Base-by-base conservation (phyloP, 2,797 vertebrate genomes). In the Sebastes minor region DNA sequence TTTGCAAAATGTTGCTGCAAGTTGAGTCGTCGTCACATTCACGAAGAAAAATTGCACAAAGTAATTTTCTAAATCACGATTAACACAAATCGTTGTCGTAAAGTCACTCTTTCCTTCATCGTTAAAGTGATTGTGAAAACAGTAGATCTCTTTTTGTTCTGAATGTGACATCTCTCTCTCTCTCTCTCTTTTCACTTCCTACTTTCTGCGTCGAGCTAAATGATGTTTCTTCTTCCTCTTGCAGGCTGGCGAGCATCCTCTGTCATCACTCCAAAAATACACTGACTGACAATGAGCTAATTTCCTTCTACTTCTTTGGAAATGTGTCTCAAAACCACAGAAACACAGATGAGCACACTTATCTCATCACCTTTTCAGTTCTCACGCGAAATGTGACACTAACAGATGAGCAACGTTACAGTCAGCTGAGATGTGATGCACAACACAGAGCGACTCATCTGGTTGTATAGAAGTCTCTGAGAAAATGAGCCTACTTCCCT, bases 141-240 rank as follows among this genome's bases (percentile, higher is more conserved):
- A 70, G 35, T 28, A 60, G 33, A 71, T 61, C 18, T 74, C 22
- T 56, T 63, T 60, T 9, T 28, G 20, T 33, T 79, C 33, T 80
- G 59, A 85, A 74, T 83, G 33, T 82, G 38, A 56, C 4, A 33
- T 14, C 13, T 42, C 38, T 42, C 38, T 63, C 7, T 42, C 55
- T 56, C 1, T 18, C 49, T 25, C 23, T 56, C 9, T 74, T 88
- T 81, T 89, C 83, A 87, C 88, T 93, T 94, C 92, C 88, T 86
- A 38, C 80, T 53, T 84, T 72, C 78, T 74, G 16, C 20, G 20
- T 1, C 75, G 64, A 83, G 63, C 68, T 80, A 86, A 85, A 86
- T 78, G 60, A 67, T 60, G 38, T 67, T 76, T 67, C 46, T 68
- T 71, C 80, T 88, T 92, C 88, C 79, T 84, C 67, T 87, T 74